These are phyloP conservation scores for Zoanthus sansibaricus DNA, from an alignment of 92 coral and sea anemone genomes.

Conservation along the genomic window DNA sequence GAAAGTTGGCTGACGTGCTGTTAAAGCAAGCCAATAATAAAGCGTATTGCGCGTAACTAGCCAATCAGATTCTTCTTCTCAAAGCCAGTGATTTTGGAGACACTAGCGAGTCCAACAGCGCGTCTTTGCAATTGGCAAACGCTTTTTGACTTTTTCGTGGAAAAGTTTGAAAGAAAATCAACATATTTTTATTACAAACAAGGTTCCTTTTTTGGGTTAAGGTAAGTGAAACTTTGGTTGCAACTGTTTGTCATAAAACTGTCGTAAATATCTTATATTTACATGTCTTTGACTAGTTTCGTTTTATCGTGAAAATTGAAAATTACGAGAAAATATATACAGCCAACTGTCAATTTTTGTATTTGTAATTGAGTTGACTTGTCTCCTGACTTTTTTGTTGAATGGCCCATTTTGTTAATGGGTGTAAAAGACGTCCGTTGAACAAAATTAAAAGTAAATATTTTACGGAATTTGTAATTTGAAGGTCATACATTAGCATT, in stretches of 20 bases:
- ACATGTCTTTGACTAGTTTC: no score
- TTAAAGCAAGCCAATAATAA: slow-evolving; percentile 20
- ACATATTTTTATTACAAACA: not conserved
- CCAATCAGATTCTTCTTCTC: slow-evolving; percentile 28
- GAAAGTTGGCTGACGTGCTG: slow-evolving; percentile 25
- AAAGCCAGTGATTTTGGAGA: not conserved
- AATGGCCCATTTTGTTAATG: no score
- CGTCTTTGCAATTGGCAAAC: not conserved
- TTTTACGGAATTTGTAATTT: no score
- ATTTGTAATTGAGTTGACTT: no score
- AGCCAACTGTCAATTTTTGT: no score
- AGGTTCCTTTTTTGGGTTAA: not conserved
- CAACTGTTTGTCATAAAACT: not conserved
- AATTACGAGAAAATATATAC: no score
- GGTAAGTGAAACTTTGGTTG: not conserved
- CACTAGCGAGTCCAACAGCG: not conserved
- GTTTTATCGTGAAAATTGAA: no score
- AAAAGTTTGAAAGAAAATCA: not conserved
- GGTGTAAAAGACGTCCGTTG: no score
- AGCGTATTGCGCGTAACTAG: not conserved
- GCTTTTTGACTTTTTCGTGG: not conserved
- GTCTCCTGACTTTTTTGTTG: no score
- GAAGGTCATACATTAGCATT: no score
- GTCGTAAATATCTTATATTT: no score
- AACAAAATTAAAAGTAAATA: no score